Conservation (phyloP, 2,888 invertebrate species). For the Dolomedes plantarius region DNA sequence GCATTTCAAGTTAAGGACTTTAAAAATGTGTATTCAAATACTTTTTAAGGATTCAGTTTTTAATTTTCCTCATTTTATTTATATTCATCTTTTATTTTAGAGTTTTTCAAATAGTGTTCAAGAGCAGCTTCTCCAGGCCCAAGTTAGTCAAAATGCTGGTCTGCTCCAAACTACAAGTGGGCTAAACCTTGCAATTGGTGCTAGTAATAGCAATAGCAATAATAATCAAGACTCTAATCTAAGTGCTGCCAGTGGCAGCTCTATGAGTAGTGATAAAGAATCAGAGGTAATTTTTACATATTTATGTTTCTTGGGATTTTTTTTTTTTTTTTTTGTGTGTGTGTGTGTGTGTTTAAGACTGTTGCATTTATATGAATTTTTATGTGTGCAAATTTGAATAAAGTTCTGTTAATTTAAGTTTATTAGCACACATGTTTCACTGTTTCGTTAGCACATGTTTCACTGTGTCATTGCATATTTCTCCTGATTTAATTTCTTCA, state of each 20-base stretch:
- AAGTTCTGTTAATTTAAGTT: too few species aligned
- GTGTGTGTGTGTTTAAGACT: too few species aligned
- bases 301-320: background rate
- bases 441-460: too few species aligned
- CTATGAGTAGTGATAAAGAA: conserved; percentile 97
- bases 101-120: conserved; percentile 63
- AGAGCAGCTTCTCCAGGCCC: conserved; percentile 60
- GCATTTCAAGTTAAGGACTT: too few species aligned
- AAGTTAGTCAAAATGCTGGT: conserved; percentile 61
- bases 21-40: too few species aligned
- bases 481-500: too few species aligned
- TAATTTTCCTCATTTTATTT: too few species aligned
- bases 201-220: conserved; percentile 72
- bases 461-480: too few species aligned
- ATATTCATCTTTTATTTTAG: conserved; percentile 21
- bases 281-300: conserved; percentile 75
- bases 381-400: too few species aligned
- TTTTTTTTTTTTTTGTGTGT: background rate
- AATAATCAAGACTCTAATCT: conserved; percentile 98
- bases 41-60: too few species aligned
- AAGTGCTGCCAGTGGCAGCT: conserved; percentile 93
- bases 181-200: conserved; percentile 60
- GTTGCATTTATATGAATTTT: too few species aligned
- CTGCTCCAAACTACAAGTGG: conserved; percentile 62
- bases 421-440: too few species aligned